Percentiles rank a stretch among this genome's conserved stretches.
phyloP scores from a whole-genome alignment of 1,140 invertebrate genomes.

The Caenorhabditis latens region DNA sequence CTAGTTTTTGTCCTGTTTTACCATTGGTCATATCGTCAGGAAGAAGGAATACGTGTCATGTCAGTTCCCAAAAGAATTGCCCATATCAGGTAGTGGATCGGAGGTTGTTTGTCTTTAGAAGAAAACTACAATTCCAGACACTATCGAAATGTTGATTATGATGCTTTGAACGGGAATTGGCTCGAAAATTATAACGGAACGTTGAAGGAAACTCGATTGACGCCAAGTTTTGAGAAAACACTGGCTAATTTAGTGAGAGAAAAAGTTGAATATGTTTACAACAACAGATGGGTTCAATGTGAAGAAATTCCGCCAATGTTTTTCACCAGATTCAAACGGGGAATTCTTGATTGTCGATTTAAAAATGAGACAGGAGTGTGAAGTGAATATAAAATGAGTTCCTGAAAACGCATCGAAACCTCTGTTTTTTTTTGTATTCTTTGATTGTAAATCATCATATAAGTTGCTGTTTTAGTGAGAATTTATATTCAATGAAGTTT shows the following conservation, averaged over 20 bases:
- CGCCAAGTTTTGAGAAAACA: background rate
- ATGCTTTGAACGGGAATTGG: background rate
- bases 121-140: background rate
- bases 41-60: background rate
- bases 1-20: background rate
- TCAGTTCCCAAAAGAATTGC: background rate
- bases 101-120: background rate
- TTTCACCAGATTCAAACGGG: background rate
- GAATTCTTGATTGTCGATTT: background rate
- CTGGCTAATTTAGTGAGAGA: background rate
- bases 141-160: background rate
- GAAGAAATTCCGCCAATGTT: background rate
- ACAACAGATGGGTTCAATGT: background rate
- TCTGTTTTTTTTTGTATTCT: no score
- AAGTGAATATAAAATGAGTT: background rate
- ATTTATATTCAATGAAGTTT: no score
- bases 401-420: no score
- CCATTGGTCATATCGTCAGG: background rate
- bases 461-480: no score
- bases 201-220: background rate
- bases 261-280: background rate
- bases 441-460: no score
- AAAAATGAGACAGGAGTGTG: background rate
- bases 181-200: background rate
- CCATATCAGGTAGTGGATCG: background rate